phyloP scores from a whole-genome alignment of 2,888 invertebrate genomes.

The Drosophila atripex region DNA sequence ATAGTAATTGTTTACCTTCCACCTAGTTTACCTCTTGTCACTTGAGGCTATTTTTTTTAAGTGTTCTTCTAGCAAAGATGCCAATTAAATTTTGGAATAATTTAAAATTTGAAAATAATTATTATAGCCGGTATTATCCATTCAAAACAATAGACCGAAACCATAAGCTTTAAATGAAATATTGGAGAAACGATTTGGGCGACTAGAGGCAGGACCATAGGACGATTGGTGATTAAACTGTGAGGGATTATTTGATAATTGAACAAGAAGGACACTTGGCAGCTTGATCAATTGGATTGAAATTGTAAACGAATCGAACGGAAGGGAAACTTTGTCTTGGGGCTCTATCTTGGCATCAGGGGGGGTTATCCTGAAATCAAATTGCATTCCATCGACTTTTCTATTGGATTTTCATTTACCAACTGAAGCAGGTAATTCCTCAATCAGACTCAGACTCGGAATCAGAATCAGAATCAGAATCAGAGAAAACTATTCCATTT shows the following conservation, averaged over 20 bases:
- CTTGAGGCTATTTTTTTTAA: not conserved
- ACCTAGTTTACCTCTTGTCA: no score
- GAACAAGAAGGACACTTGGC: constrained; percentile 1
- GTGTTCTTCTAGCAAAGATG: not conserved
- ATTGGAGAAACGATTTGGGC: not conserved
- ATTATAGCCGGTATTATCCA: no score
- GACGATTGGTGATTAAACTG: constrained; percentile 15
- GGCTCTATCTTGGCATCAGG: not conserved
- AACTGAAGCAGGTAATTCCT: constrained; percentile 9
- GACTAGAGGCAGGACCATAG: not conserved
- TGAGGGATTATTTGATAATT: constrained; percentile 10
- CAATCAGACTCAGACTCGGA: constrained; percentile 1
- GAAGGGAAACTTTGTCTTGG: constrained; percentile 4
- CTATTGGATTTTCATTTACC: constrained; percentile 21
- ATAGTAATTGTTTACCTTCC: no score
- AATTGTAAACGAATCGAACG: not conserved
- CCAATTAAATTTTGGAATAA: not conserved
- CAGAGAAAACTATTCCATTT: not conserved
- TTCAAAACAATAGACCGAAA: not conserved
- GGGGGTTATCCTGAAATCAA: constrained; percentile 7
- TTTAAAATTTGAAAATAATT: no score
- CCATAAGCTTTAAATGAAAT: not conserved
- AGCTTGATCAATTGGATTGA: constrained; percentile 13
- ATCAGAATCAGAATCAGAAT: constrained; percentile 17
- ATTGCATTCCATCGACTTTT: constrained; percentile 31